These are phyloP conservation scores for Poeciliopsis retropinna DNA, from an alignment of 2,113 vertebrate genomes.

Conservation along the genomic window DNA sequence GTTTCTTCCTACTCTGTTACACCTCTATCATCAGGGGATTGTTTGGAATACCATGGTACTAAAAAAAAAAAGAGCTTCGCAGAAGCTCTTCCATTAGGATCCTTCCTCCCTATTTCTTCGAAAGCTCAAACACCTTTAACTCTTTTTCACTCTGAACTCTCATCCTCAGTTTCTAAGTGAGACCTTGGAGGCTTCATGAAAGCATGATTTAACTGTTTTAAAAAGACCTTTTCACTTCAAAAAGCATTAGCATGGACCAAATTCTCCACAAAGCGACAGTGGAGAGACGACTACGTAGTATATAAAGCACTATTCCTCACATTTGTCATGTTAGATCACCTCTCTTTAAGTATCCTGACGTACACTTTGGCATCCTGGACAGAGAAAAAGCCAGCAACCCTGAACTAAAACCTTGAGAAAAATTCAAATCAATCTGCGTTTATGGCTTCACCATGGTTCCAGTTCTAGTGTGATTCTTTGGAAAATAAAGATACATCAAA, in stretches of 20 bases:
- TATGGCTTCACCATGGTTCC: not conserved
- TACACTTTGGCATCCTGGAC: not conserved
- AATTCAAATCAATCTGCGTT: not conserved
- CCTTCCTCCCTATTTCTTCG: not conserved
- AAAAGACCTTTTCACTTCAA: not conserved
- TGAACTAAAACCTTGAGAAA: not conserved
- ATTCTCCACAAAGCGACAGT: not conserved
- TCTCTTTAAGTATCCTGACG: not conserved
- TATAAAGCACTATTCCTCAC: not conserved
- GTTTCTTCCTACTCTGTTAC: constrained; percentile 36
- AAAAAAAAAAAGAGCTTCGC: constrained; percentile 11
- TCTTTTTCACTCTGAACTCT: not conserved
- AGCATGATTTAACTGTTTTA: constrained; percentile 6
- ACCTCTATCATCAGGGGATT: constrained; percentile 33
- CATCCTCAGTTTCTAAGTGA: not conserved
- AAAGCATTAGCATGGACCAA: not conserved
- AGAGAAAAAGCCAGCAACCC: not conserved
- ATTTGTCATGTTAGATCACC: not conserved
- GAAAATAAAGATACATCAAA: not conserved
- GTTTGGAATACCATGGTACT: constrained; percentile 24
- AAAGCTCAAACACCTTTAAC: constrained; percentile 8
- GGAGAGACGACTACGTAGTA: not conserved
- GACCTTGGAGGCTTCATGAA: constrained; percentile 2
- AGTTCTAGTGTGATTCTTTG: not conserved
- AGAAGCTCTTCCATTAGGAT: constrained; percentile 2